phyloP scores from a whole-genome alignment of 2,113 vertebrate genomes.

The Hypocryptadius cinnamomeus region DNA sequence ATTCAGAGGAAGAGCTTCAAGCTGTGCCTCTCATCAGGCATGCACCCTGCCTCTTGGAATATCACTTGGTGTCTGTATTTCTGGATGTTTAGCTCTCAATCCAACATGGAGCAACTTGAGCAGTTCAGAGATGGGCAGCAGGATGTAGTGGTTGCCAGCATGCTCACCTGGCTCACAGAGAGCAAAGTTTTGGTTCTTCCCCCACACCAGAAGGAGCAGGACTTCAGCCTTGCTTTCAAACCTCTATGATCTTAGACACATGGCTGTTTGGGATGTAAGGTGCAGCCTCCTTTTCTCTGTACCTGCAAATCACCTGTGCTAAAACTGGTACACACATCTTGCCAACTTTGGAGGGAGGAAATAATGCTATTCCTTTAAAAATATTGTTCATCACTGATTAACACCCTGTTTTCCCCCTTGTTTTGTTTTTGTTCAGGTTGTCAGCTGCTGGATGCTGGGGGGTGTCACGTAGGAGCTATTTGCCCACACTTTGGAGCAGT shows the following conservation, averaged over 20 bases:
- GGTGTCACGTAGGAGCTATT: neutral
- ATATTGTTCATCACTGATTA: neutral
- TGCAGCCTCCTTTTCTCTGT: neutral
- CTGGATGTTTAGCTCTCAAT: neutral
- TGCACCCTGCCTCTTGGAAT: neutral
- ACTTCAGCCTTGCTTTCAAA: neutral
- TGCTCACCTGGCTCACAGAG: neutral
- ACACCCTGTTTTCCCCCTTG: neutral
- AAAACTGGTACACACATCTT: neutral
- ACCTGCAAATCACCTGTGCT: neutral
- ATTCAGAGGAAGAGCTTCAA: neutral
- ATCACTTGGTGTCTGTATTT: neutral
- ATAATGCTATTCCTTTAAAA: neutral
- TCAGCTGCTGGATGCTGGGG: neutral
- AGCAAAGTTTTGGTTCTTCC: neutral
- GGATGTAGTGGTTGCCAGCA: neutral
- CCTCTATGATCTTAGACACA: neutral
- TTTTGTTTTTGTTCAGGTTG: neutral
- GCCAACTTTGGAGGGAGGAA: neutral
- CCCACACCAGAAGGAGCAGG: neutral
- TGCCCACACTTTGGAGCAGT: neutral
- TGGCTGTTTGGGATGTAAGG: neutral
- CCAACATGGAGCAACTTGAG: fast-evolving
- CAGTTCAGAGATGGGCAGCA: neutral
- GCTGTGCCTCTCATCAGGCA: neutral